Evolutionary conservation across 1,140 invertebrate species (phyloP), one percentile per base, ranked within the genome.

Genomic region (Asbolus verrucosus): DNA sequence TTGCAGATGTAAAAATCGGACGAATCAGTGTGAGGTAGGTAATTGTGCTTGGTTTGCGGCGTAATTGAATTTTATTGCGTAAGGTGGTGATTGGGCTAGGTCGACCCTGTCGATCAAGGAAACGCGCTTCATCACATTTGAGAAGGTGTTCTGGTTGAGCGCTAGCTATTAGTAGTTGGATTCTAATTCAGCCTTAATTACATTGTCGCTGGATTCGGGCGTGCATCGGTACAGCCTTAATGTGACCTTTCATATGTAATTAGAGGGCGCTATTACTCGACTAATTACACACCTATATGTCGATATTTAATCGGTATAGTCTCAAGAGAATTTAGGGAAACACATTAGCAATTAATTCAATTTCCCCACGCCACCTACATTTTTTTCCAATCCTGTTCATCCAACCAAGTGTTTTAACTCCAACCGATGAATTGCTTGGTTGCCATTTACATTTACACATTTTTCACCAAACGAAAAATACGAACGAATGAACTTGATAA

Each of bases 161-260:
- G 60, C 67, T 33, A 72, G 65, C 74, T 69, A 76, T 74, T 74
- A 76, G 73, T 59, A 66, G 61, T 73, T 43, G 72, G 70, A 76
- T 75, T 75, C 75, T 76, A 77, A 77, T 77, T 76, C 71, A 74
- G 65, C 68, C 75, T 76, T 77, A 77, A 77, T 76, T 77, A 76
- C 75, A 77, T 77, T 77, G 76, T 77, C 73, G 76, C 76, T 73
- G 69, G 71, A 73, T 74, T 71, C 74, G 41, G 69, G 33, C 54
- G 66, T 67, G 69, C 69, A 69, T 74, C 50, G 66, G 65, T 70
- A 70, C 61, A 65, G 67, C 71, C 72, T 76, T 77, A 73, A 75
- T 77, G 68, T 68, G 75, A 75, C 75, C 76, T 76, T 77, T 77
- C 76, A 75, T 73, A 71, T 77, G 71, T 76, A 76, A 78, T 78